phyloP scores from a whole-genome alignment of 2,888 invertebrate genomes.

The Netelia melanura region DNA sequence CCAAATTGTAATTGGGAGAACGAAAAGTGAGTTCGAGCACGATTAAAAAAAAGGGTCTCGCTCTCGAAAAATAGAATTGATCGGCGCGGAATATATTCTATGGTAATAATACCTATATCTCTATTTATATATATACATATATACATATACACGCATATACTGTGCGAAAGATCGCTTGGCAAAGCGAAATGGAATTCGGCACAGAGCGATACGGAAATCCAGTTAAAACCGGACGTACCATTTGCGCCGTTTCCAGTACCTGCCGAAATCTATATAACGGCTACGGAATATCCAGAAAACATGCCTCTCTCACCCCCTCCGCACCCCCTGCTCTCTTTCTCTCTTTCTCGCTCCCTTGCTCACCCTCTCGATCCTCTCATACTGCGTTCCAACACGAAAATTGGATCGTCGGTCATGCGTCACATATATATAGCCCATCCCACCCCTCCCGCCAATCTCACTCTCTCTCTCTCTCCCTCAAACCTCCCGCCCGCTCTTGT shows the following conservation, averaged over 20 bases:
- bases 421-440: constrained; percentile 31
- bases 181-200: constrained; percentile 71
- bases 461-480: background rate
- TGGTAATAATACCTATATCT: constrained; percentile 16
- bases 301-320: constrained; percentile 33
- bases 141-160: background rate
- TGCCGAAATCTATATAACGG: constrained; percentile 27
- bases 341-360: constrained; percentile 59
- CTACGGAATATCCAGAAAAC: constrained; percentile 35
- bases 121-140: background rate
- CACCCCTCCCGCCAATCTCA: background rate
- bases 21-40: background rate
- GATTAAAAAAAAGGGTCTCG: background rate
- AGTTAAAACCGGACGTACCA: constrained; percentile 75
- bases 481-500: constrained; percentile 47
- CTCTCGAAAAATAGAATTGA: constrained; percentile 29
- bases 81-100: constrained; percentile 29
- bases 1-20: constrained; percentile 20
- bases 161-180: constrained; percentile 42
- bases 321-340: constrained; percentile 43
- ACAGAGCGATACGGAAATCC: constrained; percentile 74
- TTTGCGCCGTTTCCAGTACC: constrained; percentile 34
- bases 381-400: constrained; percentile 68
- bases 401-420: constrained; percentile 70
- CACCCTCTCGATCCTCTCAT: constrained; percentile 47